Evolutionary conservation across 1,140 invertebrate genomes (phyloP), one percentile per base, ranked within the genome.

Genomic region (Galleria mellonella): DNA sequence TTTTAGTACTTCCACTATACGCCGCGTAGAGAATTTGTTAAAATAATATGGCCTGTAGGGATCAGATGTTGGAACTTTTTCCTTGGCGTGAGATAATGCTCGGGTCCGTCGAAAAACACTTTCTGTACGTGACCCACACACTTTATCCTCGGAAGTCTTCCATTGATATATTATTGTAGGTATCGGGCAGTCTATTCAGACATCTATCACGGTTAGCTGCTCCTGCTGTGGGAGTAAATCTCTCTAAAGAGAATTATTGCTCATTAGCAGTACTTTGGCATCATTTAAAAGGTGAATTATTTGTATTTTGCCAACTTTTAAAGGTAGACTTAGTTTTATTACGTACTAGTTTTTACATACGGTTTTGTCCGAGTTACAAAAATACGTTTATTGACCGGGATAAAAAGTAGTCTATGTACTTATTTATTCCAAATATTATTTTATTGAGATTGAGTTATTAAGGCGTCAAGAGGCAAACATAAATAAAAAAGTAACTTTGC

Each of bases 91-190:
- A 61, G 63, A 58, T 75, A 72, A 69, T 67, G 56, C 45, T 43
- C 14, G 61, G 61, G 64, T 67, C 57, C 57, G 68, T 71, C 43
- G 64, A 59, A 76, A 76, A 76, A 76, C 70, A 73, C 62, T 69
- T 62, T 55, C 36, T 47, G 64, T 67, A 76, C 72, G 72, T 76
- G 72, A 71, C 62, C 66, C 52, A 54, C 51, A 56, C 67, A 60
- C 38, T 62, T 47, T 58, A 65, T 72, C 65, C 67, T 61, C 39
- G 32, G 58, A 58, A 59, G 59, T 57, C 48, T 56, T 52, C 40
- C 58, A 62, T 65, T 71, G 69, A 76, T 76, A 72, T 76, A 76
- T 75, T 57, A 57, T 47, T 49, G 51, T 23, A 23, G 17, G 17
- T 51, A 54, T 49, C 38, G 43, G 49, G 37, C 51, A 47, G 48